A percentile compares a stretch with the other conserved stretches of the same genome.
Evolutionary conservation across 2,113 vertebrate genomes (phyloP).

Genomic region (Rostratula benghalensis): DNA sequence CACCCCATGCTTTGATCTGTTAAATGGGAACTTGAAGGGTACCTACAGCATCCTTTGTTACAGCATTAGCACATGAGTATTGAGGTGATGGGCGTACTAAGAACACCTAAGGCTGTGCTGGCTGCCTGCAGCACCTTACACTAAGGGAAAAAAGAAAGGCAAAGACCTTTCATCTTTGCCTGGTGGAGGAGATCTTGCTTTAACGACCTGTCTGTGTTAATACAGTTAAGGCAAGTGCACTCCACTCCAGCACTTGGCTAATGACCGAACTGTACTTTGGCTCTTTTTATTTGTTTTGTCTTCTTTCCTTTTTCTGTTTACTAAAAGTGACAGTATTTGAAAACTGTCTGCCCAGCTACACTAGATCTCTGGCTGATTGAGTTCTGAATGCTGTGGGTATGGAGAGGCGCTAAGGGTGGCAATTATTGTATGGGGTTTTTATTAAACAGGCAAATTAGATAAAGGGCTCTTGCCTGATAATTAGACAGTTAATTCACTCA

Average conservation of each 20-base stretch:
- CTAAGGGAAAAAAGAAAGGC: neutral
- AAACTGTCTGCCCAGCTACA: neutral
- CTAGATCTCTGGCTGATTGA: neutral
- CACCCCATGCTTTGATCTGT: neutral
- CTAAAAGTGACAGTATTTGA: neutral
- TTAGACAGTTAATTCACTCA: neutral
- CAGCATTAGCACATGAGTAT: neutral
- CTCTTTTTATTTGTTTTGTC: neutral
- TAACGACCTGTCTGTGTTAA: neutral
- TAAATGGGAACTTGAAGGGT: neutral
- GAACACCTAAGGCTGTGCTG: neutral
- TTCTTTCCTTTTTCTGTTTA: neutral
- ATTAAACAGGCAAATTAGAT: neutral
- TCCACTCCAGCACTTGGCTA: neutral
- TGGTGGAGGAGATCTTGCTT: neutral
- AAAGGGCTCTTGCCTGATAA: neutral
- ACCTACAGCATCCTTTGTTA: neutral
- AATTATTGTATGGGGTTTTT: neutral
- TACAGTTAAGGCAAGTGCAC: neutral
- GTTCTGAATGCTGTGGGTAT: neutral
- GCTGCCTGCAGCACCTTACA: neutral
- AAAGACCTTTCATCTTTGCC: neutral
- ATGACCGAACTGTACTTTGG: neutral
- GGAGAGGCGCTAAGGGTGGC: neutral
- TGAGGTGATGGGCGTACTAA: neutral